A percentile compares a stretch with the other conserved stretches of the same genome.
Conservation (phyloP, 2,113 vertebrate genomes). For the Mustela nigripes region DNA sequence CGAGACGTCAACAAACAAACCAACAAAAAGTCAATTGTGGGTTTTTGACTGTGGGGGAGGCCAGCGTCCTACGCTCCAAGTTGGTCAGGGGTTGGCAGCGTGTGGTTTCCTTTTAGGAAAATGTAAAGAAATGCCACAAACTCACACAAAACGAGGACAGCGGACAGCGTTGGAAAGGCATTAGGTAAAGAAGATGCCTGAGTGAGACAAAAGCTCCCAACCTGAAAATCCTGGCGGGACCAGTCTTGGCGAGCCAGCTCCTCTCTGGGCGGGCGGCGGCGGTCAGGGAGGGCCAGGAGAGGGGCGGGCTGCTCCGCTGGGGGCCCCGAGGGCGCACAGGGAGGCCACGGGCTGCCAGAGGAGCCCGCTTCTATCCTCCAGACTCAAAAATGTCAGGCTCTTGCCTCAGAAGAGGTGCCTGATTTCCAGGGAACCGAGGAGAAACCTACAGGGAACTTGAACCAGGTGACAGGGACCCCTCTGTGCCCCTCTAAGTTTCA, state of each 20-base stretch:
- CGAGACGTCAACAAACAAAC: not conserved
- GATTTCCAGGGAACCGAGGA: not conserved
- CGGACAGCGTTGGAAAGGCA: not conserved
- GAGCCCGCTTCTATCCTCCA: not conserved
- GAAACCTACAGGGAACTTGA: rapidly evolving
- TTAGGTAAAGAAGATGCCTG: not conserved
- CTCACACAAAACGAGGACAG: not conserved
- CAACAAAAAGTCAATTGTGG: not conserved
- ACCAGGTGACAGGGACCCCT: rapidly evolving
- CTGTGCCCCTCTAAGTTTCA: not conserved
- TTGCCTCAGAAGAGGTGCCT: not conserved
- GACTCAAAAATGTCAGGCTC: not conserved
- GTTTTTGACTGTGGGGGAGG: not conserved
- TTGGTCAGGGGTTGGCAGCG: not conserved
- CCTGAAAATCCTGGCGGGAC: not conserved
- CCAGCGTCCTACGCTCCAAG: too few species aligned
- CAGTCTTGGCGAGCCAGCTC: not conserved
- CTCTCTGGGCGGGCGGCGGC: not conserved
- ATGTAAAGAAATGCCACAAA: not conserved
- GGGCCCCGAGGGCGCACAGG: not conserved
- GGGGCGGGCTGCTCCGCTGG: rapidly evolving
- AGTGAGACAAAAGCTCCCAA: not conserved
- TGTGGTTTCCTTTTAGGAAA: not conserved
- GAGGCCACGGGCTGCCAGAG: not conserved
- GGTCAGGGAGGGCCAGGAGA: not conserved